These are phyloP conservation scores for Lucinisca nassula DNA, from an alignment of 2,888 invertebrate species.

Conservation along the genomic window DNA sequence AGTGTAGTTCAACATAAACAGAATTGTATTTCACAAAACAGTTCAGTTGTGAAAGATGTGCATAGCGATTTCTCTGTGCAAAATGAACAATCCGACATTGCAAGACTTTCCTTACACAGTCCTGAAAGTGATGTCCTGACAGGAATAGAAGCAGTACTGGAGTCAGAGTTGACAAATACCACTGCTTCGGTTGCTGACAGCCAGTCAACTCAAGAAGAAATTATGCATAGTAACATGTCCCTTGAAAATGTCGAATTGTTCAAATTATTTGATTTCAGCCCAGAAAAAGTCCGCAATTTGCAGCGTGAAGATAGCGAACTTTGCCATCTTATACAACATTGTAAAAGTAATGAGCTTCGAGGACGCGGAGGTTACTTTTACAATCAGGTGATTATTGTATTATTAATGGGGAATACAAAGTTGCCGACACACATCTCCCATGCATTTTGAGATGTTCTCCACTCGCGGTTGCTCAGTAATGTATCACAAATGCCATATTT, in stretches of 20 bases:
- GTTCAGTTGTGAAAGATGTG: neutral
- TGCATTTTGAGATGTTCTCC: too few relatives aligned
- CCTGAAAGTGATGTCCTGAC: neutral
- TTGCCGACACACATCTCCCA: too few relatives aligned
- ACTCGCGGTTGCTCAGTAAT: too few relatives aligned
- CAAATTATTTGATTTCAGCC: neutral
- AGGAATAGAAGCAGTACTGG: neutral
- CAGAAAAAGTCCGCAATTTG: too few relatives aligned
- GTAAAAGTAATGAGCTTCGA: neutral
- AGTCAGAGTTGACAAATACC: neutral
- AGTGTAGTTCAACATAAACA: neutral
- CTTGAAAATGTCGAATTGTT: neutral
- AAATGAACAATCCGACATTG: neutral
- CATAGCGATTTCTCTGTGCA: neutral
- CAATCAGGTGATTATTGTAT: slow-evolving; percentile 42
- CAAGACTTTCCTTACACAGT: neutral
- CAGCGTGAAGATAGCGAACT: neutral
- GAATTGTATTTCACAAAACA: neutral
- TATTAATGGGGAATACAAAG: too few relatives aligned
- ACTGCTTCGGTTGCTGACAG: too few relatives aligned
- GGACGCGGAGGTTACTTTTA: slow-evolving; percentile 42
- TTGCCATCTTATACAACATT: neutral
- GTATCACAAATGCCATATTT: too few relatives aligned
- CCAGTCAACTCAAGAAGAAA: neutral
- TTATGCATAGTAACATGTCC: neutral